A percentile compares a stretch with the other conserved stretches of the same genome.
Evolutionary conservation across 1,140 invertebrate genomes (phyloP).

Genomic region (Drosophila virilis): DNA sequence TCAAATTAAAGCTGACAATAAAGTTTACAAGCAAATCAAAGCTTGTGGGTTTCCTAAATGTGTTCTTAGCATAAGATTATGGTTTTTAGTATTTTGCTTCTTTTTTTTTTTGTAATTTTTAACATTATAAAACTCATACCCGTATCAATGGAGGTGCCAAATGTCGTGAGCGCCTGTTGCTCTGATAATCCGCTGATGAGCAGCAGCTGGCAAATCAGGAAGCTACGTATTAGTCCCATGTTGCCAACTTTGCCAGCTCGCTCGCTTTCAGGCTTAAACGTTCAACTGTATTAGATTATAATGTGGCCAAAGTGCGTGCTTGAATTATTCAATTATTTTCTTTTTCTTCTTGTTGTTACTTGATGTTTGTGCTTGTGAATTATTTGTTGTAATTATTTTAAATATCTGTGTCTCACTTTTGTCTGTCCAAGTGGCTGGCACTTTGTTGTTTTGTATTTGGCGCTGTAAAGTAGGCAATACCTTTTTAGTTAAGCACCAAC

Average conservation of each 20-base stretch:
- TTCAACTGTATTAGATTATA: slow-evolving; percentile 53
- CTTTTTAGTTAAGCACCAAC: slow-evolving; percentile 9
- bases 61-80: slow-evolving; percentile 44
- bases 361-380: slow-evolving; percentile 25
- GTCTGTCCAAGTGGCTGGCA: not conserved
- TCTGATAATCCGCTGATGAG: slow-evolving; percentile 64
- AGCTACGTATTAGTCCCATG: slow-evolving; percentile 73
- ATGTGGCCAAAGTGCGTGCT: slow-evolving; percentile 60
- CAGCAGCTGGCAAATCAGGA: slow-evolving; percentile 61
- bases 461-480: slow-evolving; percentile 53
- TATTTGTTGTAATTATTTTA: slow-evolving; percentile 69
- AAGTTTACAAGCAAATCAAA: slow-evolving; percentile 24
- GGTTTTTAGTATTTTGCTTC: not conserved
- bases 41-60: slow-evolving; percentile 2
- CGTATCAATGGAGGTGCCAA: not conserved
- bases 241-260: slow-evolving; percentile 47
- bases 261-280: slow-evolving; percentile 9
- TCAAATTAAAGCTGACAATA: not conserved
- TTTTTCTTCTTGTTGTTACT: slow-evolving; percentile 33
- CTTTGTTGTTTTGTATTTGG: slow-evolving; percentile 24
- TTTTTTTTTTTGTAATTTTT: not conserved
- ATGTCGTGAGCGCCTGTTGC: slow-evolving; percentile 27
- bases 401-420: slow-evolving; percentile 34
- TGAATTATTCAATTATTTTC: slow-evolving; percentile 77
- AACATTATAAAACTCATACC: slow-evolving; percentile 31